phyloP scores from a whole-genome alignment of 2,113 vertebrate species.

The Grammomys dolichurus region DNA sequence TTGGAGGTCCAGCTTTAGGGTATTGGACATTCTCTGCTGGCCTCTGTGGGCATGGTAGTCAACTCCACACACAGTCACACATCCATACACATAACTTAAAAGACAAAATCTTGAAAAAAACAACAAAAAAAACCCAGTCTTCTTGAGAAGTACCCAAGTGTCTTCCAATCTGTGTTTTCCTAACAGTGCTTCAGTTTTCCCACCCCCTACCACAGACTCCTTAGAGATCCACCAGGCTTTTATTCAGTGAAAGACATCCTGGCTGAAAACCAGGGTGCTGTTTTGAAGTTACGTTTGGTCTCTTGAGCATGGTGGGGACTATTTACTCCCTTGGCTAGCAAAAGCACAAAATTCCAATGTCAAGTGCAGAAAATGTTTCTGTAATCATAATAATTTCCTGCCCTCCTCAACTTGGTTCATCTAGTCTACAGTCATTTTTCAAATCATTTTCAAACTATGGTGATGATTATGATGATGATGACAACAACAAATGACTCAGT shows the following conservation, averaged over 20 bases:
- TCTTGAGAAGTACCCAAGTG: not conserved
- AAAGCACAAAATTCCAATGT: slow-evolving; percentile 46
- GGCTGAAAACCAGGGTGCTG: not conserved
- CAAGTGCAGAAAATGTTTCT: slow-evolving; percentile 39
- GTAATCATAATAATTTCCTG: slow-evolving; percentile 43
- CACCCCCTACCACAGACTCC: not conserved
- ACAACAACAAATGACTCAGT: not conserved
- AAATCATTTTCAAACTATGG: not conserved
- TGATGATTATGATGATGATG: slow-evolving; percentile 28
- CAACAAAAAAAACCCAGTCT: not conserved
- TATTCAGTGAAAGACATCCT: not conserved
- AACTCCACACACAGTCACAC: too few relatives aligned
- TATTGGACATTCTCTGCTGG: not conserved
- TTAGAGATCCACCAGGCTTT: not conserved
- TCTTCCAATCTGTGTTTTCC: slow-evolving; percentile 18
- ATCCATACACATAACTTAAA: not conserved
- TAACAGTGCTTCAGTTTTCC: not conserved
- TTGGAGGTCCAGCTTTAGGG: not conserved
- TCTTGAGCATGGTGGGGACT: not conserved
- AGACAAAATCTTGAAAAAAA: not conserved
- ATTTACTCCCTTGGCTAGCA: not conserved
- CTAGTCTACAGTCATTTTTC: not conserved
- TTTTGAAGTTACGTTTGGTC: not conserved
- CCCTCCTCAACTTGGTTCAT: not conserved
- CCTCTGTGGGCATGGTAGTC: not conserved